These are phyloP conservation scores for Seira sanloemensis DNA, from an alignment of 2,888 invertebrate species.

Conservation along the genomic window DNA sequence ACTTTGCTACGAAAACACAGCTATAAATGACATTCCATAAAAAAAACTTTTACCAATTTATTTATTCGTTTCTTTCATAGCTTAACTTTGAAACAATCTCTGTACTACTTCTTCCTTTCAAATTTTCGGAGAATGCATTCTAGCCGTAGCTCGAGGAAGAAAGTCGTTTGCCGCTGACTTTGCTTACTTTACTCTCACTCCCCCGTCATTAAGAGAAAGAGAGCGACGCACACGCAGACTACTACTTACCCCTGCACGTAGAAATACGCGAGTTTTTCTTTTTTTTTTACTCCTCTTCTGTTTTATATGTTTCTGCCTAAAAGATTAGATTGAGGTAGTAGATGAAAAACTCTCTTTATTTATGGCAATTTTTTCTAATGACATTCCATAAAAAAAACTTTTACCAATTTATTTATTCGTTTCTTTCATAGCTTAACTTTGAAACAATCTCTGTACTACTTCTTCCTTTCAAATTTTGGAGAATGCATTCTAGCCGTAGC, in stretches of 20 bases:
- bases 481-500: too few species aligned
- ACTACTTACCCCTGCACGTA: neutral
- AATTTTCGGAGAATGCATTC: too few species aligned
- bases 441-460: neutral
- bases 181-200: neutral
- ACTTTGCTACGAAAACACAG: neutral
- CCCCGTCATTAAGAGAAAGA: neutral
- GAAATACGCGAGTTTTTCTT: neutral
- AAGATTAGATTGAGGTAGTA: too few species aligned
- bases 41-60: neutral
- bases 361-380: neutral
- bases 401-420: conserved; percentile 13
- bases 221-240: neutral
- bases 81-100: neutral
- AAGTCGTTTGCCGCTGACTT: neutral
- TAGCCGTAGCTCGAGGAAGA: neutral
- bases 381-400: neutral
- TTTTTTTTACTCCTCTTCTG: neutral
- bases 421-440: conserved; percentile 1
- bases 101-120: neutral
- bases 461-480: neutral
- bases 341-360: too few species aligned
- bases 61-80: conserved; percentile 14
- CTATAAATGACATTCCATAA: neutral
- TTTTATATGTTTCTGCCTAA: neutral